Base-by-base conservation (phyloP, 2,113 vertebrate species). In the Sylvicapra grimmia region DNA sequence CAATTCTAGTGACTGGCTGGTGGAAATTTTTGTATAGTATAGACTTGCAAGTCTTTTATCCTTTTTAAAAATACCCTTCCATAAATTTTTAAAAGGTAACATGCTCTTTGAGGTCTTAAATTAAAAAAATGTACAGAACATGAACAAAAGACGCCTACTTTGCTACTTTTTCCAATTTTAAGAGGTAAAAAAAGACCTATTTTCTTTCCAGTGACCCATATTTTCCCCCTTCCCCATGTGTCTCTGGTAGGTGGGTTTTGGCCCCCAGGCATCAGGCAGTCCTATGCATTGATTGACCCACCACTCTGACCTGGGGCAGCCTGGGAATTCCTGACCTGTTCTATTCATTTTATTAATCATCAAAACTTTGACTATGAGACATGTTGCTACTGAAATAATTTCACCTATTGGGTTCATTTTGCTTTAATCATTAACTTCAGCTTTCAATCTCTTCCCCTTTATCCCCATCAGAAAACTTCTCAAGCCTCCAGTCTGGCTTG, bases 361-460 rank as follows among this genome's bases (percentile, higher is more conserved):
- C 88, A 83, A 89, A 96, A 97, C 59, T 95, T 83, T 84, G 83
- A 44, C 83, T 93, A 33, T n/a, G 72, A 95, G 86, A 94, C 96
- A 94, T 63, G 94, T 86, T 92, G 68, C 86, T 94, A 89, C 25
- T 96, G 89, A 87, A 97, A 85, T 96, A 79, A 96, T 93, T 95
- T 97, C 40, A 97, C 96, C 96, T 91, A 1, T 86, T 87, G 79
- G 90, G 93, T 93, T 96, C 85, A 88, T 96, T 97, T 96, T 44
- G n/a, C 92, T 96, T 97, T 96, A 91, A 94, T 96, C 96, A 92
- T 94, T 97, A 91, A 92, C 86, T 94, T 89, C 8, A 90, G 89
- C 93, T 93, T 97, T 97, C 97, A 96, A 5, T 96, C 92, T 95
- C 84, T 79, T 58, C 83, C 40, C 49, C 77, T 96, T 68, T 79